Evolutionary conservation across 2,888 invertebrate genomes (phyloP), one percentile per base, ranked within the genome.

Genomic region (Rhimphoctona megacephalus): DNA sequence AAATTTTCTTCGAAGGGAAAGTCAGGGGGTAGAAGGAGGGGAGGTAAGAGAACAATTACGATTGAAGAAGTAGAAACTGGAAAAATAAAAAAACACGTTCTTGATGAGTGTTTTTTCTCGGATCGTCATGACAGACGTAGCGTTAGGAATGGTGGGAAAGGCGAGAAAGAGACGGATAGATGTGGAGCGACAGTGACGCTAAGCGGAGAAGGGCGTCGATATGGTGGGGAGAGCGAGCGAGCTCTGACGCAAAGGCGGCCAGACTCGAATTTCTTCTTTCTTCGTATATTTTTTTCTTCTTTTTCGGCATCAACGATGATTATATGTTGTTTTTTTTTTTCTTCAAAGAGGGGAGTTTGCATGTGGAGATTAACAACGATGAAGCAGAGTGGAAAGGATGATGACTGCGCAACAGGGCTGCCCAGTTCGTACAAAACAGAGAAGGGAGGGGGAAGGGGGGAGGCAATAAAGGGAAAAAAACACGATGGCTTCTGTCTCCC

Each of bases 401-500:
- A 17, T 36, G 66, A 39, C 73, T 70, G 85, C 49, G 80, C 72
- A 43, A 43, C 67, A 57, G 69, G 57, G 30, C 14, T 25, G 61
- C 72, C 70, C 54, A 61, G 61, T 49, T 66, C 70, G 79, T 57
- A 64, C 69, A 52, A 64, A 57, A 72, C 74, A 67, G 30, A 22
- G 30, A 52, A 39, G 61, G 57, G 19, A 33, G n/a, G 1, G 14
- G 61, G 36, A 7, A 6, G 36, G 66, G 11, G 49, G n/a, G 77
- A 39, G 30, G 67, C 30, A 54, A 54, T 39, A 54, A 54, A 66
- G 36, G 19, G 1, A 73, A 57, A 76, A 77, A 83, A 83, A 70
- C 81, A 72, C 79, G 77, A 73, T 81, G 77, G 72, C 46, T 77
- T 61, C 46, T 72, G 76, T 46, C 70, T 54, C 61, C 19, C 57